phyloP scores from a whole-genome alignment of 2,797 vertebrate species.

The Borostomias antarcticus region DNA sequence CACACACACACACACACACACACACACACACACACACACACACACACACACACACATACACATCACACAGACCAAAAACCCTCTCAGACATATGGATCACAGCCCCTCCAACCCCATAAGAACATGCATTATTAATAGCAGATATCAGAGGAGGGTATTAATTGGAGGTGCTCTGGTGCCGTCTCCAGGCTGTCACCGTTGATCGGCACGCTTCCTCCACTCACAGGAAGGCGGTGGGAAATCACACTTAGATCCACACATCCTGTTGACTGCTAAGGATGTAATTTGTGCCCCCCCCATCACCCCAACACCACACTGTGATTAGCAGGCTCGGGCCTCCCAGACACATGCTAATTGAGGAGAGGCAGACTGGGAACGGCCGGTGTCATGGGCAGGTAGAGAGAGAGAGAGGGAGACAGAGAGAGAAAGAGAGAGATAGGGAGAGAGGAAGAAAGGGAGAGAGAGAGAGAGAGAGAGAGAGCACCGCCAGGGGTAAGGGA shows the following conservation, averaged over 20 bases:
- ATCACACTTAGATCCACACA: constrained; percentile 74
- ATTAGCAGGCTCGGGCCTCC: constrained; percentile 73
- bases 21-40: constrained; percentile 24
- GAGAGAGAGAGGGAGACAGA: no score
- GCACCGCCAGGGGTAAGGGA: not conserved
- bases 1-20: constrained; percentile 24
- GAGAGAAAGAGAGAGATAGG: no score
- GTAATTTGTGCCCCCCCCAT: constrained; percentile 74
- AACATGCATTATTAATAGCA: constrained; percentile 78
- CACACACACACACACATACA: constrained; percentile 9
- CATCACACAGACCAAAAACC: not conserved
- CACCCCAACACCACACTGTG: constrained; percentile 66
- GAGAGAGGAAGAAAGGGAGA: not conserved
- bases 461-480: no score
- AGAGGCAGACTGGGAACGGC: constrained; percentile 71
- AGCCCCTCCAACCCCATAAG: not conserved
- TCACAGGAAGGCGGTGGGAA: constrained; percentile 65
- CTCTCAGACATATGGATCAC: not conserved
- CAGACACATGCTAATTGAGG: constrained; percentile 75
- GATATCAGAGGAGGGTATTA: constrained; percentile 76
- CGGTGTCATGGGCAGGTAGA: constrained; percentile 64
- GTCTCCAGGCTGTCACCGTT: constrained; percentile 73
- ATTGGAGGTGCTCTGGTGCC: constrained; percentile 77
- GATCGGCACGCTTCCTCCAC: constrained; percentile 71
- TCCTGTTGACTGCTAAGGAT: constrained; percentile 78